Conservation (phyloP, 2,888 invertebrate species). For the Lycaena phlaeas region DNA sequence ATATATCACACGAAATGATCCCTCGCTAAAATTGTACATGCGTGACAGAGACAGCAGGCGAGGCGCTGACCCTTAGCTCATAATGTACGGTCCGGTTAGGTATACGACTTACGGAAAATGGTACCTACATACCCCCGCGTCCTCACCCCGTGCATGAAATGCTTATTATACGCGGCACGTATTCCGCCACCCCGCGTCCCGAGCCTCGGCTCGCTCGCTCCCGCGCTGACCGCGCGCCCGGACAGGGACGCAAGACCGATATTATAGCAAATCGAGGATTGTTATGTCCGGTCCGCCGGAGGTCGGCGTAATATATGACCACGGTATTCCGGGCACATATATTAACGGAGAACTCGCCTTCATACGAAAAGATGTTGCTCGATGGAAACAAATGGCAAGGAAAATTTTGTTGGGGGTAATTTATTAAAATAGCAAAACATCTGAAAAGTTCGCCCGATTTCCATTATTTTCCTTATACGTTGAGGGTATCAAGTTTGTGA, state of each 20-base stretch:
- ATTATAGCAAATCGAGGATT: slow-evolving; percentile 75
- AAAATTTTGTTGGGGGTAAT: slow-evolving; percentile 66
- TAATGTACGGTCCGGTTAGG: slow-evolving; percentile 75
- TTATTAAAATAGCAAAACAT: slow-evolving; percentile 58
- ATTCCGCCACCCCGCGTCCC: slow-evolving; percentile 54
- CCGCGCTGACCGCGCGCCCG: slow-evolving; percentile 33
- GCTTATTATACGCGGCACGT: slow-evolving; percentile 76
- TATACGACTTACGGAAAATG: slow-evolving; percentile 71
- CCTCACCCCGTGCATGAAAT: slow-evolving; percentile 74
- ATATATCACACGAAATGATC: slow-evolving; percentile 71
- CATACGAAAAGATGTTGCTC: slow-evolving; percentile 71
- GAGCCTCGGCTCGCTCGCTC: slow-evolving; percentile 46
- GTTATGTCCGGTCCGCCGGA: slow-evolving; percentile 74
- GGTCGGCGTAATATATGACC: slow-evolving; percentile 74
- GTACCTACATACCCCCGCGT: slow-evolving; percentile 65
- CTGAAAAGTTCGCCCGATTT: slow-evolving; percentile 38
- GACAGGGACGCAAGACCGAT: slow-evolving; percentile 63
- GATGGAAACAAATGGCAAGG: slow-evolving; percentile 73
- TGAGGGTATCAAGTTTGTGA: neutral
- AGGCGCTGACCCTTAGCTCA: slow-evolving; percentile 70
- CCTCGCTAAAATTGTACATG: slow-evolving; percentile 47
- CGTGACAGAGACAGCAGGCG: slow-evolving; percentile 60
- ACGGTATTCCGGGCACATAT: slow-evolving; percentile 74
- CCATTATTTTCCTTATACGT: neutral
- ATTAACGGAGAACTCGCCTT: slow-evolving; percentile 72